Base-by-base conservation (phyloP, 2,113 vertebrate species). In the Calonectris borealis region DNA sequence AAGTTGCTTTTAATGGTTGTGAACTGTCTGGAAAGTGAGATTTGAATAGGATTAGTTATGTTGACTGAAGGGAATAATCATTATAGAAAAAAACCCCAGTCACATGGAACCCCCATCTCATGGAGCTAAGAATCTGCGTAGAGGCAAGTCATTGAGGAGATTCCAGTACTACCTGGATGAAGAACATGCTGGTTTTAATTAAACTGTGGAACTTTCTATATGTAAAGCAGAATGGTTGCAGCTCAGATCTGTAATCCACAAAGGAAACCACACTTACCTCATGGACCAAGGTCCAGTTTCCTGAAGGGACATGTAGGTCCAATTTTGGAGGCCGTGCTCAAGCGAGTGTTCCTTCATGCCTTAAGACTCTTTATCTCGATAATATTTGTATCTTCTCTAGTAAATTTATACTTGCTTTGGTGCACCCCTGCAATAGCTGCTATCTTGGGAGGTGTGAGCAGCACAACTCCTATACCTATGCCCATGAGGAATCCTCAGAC, bases 301-400 rank as follows among this genome's bases (percentile, higher is more conserved):
- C 52, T 82, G 31, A 75, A 78, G 25, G 40, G 42, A 26, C 24
- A 15, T 0, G 0, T 31, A 84, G n/a, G 9, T 10, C 58, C 0
- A 1, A 0, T 62, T 93, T 65, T 54, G n/a, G 18, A 78, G 21
- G 32, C 12, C 6, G 7, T 36, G 19, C 13, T 82, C 19, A 65
- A 70, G 11, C 60, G 21, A 22, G 8, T 46, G 4, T 17, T 93
- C 13, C 16, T 87, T 78, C 19, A 15, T 75, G 7, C 19, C 49
- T 68, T 42, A 60, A 61, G 51, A 57, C 6, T 60, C 13, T 42
- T 72, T 25, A 31, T 71, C 17, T 21, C n/a, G 38, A 40, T 61
- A 82, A 42, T 66, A 60, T 60, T 66, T 60, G 5, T 62, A 14
- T 60, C 18, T 69, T 73, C 20, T 40, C 55, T 71, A 44, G 18